Evolutionary conservation across 1,140 invertebrate species (phyloP).

Genomic region (Orussus abietinus): DNA sequence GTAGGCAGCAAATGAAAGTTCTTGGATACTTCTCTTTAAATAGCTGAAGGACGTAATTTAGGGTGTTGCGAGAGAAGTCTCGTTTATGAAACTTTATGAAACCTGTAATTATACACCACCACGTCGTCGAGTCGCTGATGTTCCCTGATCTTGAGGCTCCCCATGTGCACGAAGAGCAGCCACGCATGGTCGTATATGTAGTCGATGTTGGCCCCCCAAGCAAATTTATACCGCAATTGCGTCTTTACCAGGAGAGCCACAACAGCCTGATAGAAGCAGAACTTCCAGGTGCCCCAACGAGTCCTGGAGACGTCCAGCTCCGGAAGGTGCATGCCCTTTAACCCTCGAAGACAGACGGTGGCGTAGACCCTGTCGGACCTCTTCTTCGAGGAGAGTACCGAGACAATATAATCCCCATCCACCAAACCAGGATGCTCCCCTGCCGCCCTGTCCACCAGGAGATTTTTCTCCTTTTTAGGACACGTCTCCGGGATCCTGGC

Average conservation of each 20-base stretch:
- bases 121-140: slow-evolving; percentile 35
- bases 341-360: slow-evolving; percentile 32
- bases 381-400: slow-evolving; percentile 21
- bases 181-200: slow-evolving; percentile 45
- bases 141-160: slow-evolving; percentile 28
- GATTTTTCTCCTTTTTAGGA: not conserved
- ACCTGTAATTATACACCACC: slow-evolving; percentile 43
- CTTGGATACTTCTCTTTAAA: no score
- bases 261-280: slow-evolving; percentile 40
- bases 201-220: slow-evolving; percentile 38
- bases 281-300: slow-evolving; percentile 40
- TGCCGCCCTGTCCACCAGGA: slow-evolving; percentile 23
- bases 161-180: slow-evolving; percentile 38
- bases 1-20: no score
- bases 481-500: slow-evolving; percentile 24
- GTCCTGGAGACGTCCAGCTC: slow-evolving; percentile 26
- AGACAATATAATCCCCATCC: slow-evolving; percentile 34
- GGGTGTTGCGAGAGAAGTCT: no score
- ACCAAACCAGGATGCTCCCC: slow-evolving; percentile 35
- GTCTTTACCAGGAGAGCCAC: slow-evolving; percentile 40
- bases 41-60: no score
- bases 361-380: slow-evolving; percentile 20
- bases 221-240: slow-evolving; percentile 42
- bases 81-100: no score
- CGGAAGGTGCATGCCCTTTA: slow-evolving; percentile 36